Conservation (phyloP, 2,888 invertebrate species). For the Rhabditoides inermis region DNA sequence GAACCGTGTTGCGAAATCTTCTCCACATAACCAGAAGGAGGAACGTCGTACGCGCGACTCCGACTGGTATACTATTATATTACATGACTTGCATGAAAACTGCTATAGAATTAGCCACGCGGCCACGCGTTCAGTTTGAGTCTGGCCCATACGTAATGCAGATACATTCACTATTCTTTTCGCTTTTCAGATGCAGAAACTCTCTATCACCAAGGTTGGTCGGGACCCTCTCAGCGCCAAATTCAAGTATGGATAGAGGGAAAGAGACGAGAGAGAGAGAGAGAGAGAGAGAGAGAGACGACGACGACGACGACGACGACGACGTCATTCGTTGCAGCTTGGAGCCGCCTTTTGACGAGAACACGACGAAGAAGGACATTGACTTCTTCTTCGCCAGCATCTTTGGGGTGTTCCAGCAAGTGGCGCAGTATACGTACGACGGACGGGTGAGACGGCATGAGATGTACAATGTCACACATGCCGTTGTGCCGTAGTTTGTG, state of each 20-base stretch:
- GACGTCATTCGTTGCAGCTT: constrained; percentile 21
- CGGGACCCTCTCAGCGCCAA: constrained; percentile 18
- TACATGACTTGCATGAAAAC: too few species aligned
- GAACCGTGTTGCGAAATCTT: too few species aligned
- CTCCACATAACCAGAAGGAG: too few species aligned
- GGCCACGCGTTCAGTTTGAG: too few species aligned
- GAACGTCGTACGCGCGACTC: too few species aligned
- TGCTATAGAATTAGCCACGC: too few species aligned
- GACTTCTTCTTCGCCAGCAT: constrained; percentile 38
- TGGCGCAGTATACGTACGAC: constrained; percentile 46
- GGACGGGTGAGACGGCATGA: constrained; percentile 35
- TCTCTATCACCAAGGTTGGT: constrained; percentile 17
- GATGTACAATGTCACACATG: too few species aligned
- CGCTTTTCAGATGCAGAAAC: constrained; percentile 15
- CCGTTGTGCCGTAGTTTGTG: too few species aligned
- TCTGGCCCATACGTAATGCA: too few species aligned
- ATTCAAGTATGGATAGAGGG: constrained; percentile 13
- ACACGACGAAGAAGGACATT: constrained; percentile 29
- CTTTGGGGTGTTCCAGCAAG: constrained; percentile 38
- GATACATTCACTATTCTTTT: not conserved
- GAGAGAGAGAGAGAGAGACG: too few species aligned
- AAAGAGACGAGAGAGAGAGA: not conserved
- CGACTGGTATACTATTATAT: too few species aligned
- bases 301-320: too few species aligned
- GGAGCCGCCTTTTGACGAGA: constrained; percentile 23